A percentile compares a stretch with the other conserved stretches of the same genome.
phyloP scores from a whole-genome alignment of 2,888 invertebrate species.

The Volucella inanis region DNA sequence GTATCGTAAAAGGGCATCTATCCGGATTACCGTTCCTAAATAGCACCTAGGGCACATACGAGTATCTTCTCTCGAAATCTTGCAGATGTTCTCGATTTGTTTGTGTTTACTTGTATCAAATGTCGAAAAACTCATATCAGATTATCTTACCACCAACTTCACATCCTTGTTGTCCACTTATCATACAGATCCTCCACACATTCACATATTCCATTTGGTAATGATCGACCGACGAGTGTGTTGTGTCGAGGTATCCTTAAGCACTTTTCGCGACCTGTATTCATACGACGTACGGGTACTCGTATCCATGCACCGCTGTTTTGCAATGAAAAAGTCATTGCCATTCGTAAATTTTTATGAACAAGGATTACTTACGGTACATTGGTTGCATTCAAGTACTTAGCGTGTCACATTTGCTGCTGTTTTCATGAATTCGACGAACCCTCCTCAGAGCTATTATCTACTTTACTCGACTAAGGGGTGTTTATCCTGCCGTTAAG shows the following conservation, averaged over 20 bases:
- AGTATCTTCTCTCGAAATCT: not conserved
- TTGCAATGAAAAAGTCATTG: slow-evolving; percentile 47
- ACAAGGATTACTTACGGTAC: slow-evolving; percentile 76
- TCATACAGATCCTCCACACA: not conserved
- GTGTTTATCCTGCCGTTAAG: slow-evolving; percentile 76
- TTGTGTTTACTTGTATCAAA: slow-evolving; percentile 34
- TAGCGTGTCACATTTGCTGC: slow-evolving; percentile 65
- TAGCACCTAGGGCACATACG: too few relatives aligned
- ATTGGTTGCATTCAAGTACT: slow-evolving; percentile 75
- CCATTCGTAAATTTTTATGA: slow-evolving; percentile 10
- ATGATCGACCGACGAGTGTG: not conserved
- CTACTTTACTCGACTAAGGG: slow-evolving; percentile 66
- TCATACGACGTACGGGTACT: not conserved
- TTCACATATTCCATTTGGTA: slow-evolving; percentile 9
- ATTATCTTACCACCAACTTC: not conserved
- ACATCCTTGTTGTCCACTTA: not conserved
- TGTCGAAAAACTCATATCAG: slow-evolving; percentile 21
- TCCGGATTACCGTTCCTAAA: too few relatives aligned
- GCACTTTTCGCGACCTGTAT: slow-evolving; percentile 4
- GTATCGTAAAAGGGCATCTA: too few relatives aligned
- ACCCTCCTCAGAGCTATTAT: slow-evolving; percentile 72
- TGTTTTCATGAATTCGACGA: slow-evolving; percentile 15
- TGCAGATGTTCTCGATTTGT: slow-evolving; percentile 36
- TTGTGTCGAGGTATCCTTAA: not conserved
- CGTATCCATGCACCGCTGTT: not conserved